Evolutionary conservation across 2,888 invertebrate genomes (phyloP).

Genomic region (Lymantria monacha): DNA sequence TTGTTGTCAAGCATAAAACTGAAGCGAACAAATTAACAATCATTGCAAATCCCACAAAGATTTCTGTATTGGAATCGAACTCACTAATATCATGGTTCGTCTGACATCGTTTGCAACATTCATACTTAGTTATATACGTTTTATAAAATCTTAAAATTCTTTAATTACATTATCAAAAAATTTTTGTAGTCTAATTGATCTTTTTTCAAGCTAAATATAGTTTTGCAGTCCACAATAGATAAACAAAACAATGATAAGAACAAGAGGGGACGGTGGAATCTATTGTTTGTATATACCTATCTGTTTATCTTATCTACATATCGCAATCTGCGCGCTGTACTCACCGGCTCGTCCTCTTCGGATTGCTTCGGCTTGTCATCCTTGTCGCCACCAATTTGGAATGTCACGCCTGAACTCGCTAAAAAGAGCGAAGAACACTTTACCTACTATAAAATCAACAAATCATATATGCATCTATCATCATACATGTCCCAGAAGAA

Average conservation of each 20-base stretch:
- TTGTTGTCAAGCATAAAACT: no score
- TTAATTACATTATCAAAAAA: no score
- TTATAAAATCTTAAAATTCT: no score
- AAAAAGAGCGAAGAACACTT: slow-evolving; percentile 33
- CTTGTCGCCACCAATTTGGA: slow-evolving; percentile 86
- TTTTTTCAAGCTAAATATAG: slow-evolving; percentile 24
- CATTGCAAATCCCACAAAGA: no score
- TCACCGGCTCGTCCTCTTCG: slow-evolving; percentile 81
- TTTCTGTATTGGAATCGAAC: no score
- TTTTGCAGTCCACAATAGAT: slow-evolving; percentile 26
- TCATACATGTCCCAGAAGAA: background rate
- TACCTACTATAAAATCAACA: background rate
- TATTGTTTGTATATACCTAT: slow-evolving; percentile 38
- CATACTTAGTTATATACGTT: no score
- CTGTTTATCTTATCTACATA: slow-evolving; percentile 43
- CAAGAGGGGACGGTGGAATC: slow-evolving; percentile 21
- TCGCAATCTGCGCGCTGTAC: slow-evolving; percentile 37
- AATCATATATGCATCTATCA: background rate
- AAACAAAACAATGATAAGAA: slow-evolving; percentile 38
- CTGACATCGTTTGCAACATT: no score
- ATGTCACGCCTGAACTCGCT: slow-evolving; percentile 84
- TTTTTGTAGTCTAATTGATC: slow-evolving; percentile 17
- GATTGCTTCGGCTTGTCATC: slow-evolving; percentile 81
- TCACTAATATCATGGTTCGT: no score
- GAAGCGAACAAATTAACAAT: no score